phyloP scores from a whole-genome alignment of 1,140 invertebrate genomes.

The Temnothorax nylanderi region DNA sequence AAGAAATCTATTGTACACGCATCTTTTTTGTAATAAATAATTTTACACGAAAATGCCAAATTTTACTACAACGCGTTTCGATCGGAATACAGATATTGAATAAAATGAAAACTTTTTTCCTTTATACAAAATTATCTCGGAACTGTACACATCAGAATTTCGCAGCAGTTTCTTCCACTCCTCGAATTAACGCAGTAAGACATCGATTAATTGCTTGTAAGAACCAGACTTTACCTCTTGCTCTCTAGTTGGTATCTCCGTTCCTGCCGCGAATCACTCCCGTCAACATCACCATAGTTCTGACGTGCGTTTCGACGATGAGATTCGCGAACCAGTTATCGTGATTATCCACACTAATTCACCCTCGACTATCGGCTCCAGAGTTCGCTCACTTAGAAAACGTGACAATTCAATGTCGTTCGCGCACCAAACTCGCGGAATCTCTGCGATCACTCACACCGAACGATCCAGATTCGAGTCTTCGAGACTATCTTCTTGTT shows the following conservation, averaged over 20 bases:
- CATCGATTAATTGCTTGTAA: not conserved
- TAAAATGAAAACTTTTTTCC: not conserved
- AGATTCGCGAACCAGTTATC: not conserved
- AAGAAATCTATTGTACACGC: not conserved
- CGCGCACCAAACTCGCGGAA: constrained; percentile 38
- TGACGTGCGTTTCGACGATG: not conserved
- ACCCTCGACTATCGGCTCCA: not conserved
- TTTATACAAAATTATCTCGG: not conserved
- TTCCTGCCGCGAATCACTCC: constrained; percentile 49
- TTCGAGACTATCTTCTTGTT: not conserved
- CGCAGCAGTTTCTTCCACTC: not conserved
- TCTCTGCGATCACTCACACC: constrained; percentile 48
- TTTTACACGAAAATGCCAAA: not conserved
- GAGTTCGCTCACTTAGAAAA: constrained; percentile 25
- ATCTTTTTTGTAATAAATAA: not conserved
- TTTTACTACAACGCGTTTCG: not conserved
- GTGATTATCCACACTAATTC: constrained; percentile 49
- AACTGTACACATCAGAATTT: not conserved
- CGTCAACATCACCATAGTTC: constrained; percentile 63
- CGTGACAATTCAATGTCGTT: constrained; percentile 40
- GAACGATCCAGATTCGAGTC: constrained; percentile 29
- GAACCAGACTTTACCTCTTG: constrained; percentile 61
- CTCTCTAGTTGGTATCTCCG: constrained; percentile 65
- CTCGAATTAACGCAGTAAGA: not conserved
- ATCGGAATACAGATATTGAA: not conserved